Evolutionary conservation across 2,797 vertebrate genomes (phyloP).

Genomic region (Crypturellus tataupa): DNA sequence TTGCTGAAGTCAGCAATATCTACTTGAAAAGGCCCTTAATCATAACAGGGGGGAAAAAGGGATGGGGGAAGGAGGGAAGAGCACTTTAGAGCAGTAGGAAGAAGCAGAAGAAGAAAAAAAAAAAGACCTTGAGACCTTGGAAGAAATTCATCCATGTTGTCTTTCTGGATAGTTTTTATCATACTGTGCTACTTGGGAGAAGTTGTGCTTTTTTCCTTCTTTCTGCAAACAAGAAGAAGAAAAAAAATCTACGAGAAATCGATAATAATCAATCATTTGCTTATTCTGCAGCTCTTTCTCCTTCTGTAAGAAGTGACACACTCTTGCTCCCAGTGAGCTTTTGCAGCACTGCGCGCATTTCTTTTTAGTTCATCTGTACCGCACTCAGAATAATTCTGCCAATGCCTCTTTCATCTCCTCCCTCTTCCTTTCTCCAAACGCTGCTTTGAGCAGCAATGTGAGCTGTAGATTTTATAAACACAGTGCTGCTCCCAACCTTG

Average conservation of each 20-base stretch:
- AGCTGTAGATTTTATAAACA: not conserved
- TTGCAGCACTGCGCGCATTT: not conserved
- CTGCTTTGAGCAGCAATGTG: not conserved
- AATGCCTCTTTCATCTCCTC: not conserved
- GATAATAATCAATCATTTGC: not conserved
- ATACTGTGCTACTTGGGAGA: not conserved
- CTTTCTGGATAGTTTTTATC: not conserved
- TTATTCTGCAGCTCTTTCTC: not conserved
- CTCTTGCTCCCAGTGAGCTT: not conserved
- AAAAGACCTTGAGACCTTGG: fast-evolving
- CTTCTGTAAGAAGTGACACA: not conserved
- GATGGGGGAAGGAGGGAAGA: not conserved
- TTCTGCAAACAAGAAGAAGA: not conserved
- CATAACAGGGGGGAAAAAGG: not conserved
- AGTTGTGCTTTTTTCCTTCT: not conserved
- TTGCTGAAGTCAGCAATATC: not conserved
- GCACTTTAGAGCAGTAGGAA: fast-evolving
- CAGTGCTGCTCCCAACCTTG: not conserved
- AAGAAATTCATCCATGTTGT: not conserved
- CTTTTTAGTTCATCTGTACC: not conserved
- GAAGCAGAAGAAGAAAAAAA: not conserved
- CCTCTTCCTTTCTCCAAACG: not conserved
- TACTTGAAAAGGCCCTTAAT: not conserved
- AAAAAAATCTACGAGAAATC: not conserved
- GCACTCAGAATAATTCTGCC: not conserved